Base-by-base conservation (phyloP, 2,113 vertebrate species). In the Halcyon senegalensis region DNA sequence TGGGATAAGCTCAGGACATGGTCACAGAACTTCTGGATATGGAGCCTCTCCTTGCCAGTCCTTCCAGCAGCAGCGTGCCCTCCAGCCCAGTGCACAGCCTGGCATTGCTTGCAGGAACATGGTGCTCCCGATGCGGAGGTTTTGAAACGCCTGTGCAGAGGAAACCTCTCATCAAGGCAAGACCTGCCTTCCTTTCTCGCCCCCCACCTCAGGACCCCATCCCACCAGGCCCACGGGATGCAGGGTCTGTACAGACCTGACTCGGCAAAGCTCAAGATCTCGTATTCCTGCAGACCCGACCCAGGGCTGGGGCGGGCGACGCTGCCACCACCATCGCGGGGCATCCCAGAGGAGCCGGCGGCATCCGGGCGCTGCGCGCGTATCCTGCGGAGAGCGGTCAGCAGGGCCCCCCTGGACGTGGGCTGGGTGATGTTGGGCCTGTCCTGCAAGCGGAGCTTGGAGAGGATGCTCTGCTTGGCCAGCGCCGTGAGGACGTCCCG, bases 181-280 rank as follows among this genome's bases (percentile, higher is more conserved):
- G 8, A n/a, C 17, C 25, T 18, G 25, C 39, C 24, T 28, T 9
- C 50, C 53, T 59, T 33, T 48, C 0, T 0, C 1, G 8, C 24
- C 63, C 53, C 31, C 41, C 11, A 11, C 24, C 35, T 37, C 46
- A 17, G n/a, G 30, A 6, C 17, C 75, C 56, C 23, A 27, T 19
- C 72, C 73, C 73, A 44, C 14, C 27, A 0, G 8, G n/a, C 72
- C 75, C 46, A 4, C 2, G 18, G 53, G 46, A 25, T 3, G 25
- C 0, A 7, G 74, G 79, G 18, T 25, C 78, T 24, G 5, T 19
- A 98, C 99, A 93, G 97, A 99, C 99, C 98, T 96, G 97, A 84
- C 93, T 99, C 98, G 2, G 99, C 99, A 95, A 99, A 99, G 97
- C 99, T 99, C 97, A 99, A 97, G 80, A 99, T 98, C 97, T 99